Base-by-base conservation (phyloP, 2,113 vertebrate species). In the Triplophysa tibetana region DNA sequence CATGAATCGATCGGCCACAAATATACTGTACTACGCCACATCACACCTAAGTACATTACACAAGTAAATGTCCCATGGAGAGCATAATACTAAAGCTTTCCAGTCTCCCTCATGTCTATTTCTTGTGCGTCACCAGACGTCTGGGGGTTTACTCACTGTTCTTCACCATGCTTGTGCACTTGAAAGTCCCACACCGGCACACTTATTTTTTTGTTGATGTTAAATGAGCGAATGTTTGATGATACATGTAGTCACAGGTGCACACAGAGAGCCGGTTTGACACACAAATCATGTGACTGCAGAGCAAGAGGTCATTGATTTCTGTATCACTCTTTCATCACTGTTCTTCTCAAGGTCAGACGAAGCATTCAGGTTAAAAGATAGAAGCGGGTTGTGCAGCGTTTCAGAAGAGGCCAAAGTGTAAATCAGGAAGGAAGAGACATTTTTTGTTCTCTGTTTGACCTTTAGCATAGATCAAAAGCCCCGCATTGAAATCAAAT, bases 121-220 rank as follows among this genome's bases (percentile, higher is more conserved):
- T 72, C 16, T 19, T 38, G 69, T 72, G 69, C 69, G 26, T 56
- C 69, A 72, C 4, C 8, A 56, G 26, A 56, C 11, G 33, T 72
- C 69, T n/a, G 19, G 69, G 52, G 69, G 2, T 72, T 72, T 72
- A 54, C 69, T 72, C 33, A 21, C 23, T 52, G 67, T 52, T 70
- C 45, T 29, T 70, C 45, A 19, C 67, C 67, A 50, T 69, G 67
- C 67, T 19, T 13, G 67, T 26, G 67, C 45, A n/a, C 52, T 52
- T 7, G 69, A 56, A 50, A 70, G 26, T 70, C 69, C 69, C 69
- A 56, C 50, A 56, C 0, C 17, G 19, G 54, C 54, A 58, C 54
- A 33, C 17, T 72, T 56, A 72, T 72, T 56, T 72, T 33, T 33
- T 10, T 56, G 43, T 45, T 45, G 9, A 45, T 19, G 2, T 38